Base-by-base conservation (phyloP, 2,888 invertebrate genomes). In the Crossocerus cetratus region DNA sequence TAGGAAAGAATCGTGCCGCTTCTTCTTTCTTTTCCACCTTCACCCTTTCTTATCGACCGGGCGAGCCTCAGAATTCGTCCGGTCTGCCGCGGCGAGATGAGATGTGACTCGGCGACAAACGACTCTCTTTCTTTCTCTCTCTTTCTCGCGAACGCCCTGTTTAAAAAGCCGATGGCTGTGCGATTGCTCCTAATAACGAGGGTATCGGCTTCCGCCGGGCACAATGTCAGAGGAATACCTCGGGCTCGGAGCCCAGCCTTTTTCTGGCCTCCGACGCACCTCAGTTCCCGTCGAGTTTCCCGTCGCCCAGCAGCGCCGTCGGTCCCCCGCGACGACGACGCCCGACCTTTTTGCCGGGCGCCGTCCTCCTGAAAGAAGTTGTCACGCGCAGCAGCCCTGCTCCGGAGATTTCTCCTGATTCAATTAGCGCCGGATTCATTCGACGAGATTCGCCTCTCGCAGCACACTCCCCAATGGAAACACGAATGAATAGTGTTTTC, bases 1-100 rank as follows among this genome's bases (percentile, higher is more conserved):
- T 67, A 64, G 61, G 63, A 63, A 62, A 55, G 63, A 67, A 16
- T 63, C 71, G 71, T 57, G 62, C 62, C 56, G 43, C 20, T 58
- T 60, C 55, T 60, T 60, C 43, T 59, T 32, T 32, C 32, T 32
- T 32, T 32, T 32, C 32, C 32, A 32, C 32, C 32, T 32, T 32
- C 32, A 32, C 32, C 32, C 32, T 32, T 32, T 32, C 32, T 32
- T 32, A 32, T 32, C 32, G 32, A 11, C 32, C 32, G 32, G 32
- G 32, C 32, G 8, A 32, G 11, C 32, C 1, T 11, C 8, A 32
- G 11, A 32, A 32, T 32, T 32, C 32, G 32, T 11, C 32, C 11
- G 8, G 8, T 8, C 32, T 11, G 32, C 32, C 32, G 32, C 2
- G 32, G 32, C 32, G 8, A 32, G 32, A 32, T 32, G 32, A 32